Evolutionary conservation across 2,113 vertebrate species (phyloP).

Genomic region (Argyrosomus japonicus): DNA sequence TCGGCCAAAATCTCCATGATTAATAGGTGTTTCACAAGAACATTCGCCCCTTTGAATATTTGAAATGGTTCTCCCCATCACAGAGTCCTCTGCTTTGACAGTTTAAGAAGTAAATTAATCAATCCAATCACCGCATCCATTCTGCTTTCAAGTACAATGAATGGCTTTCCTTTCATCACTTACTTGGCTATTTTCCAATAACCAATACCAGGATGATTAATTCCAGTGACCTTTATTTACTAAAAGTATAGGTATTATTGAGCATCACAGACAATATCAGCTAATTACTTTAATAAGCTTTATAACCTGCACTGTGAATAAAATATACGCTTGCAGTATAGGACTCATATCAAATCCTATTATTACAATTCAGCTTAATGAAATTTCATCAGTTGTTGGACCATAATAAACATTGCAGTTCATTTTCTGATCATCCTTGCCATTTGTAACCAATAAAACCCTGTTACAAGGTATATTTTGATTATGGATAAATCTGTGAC

Average conservation of each 20-base stretch:
- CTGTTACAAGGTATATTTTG: slow-evolving; percentile 48
- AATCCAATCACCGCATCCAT: slow-evolving; percentile 72
- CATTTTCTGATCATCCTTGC: slow-evolving; percentile 22
- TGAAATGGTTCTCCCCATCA: slow-evolving; percentile 78
- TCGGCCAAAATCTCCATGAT: slow-evolving; percentile 78
- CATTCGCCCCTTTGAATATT: slow-evolving; percentile 81
- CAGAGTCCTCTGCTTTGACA: slow-evolving; percentile 75
- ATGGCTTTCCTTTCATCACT: slow-evolving; percentile 73
- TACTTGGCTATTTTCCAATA: slow-evolving; percentile 73
- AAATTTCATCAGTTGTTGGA: slow-evolving; percentile 35
- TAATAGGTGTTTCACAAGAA: slow-evolving; percentile 84
- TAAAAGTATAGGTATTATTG: slow-evolving; percentile 61
- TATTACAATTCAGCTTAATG: slow-evolving; percentile 32
- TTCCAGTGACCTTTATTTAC: slow-evolving; percentile 70
- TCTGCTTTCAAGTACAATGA: slow-evolving; percentile 79
- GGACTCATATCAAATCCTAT: slow-evolving; percentile 37
- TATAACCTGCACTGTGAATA: slow-evolving; percentile 29
- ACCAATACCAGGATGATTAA: slow-evolving; percentile 69
- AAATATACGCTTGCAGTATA: slow-evolving; percentile 22
- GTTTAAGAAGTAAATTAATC: slow-evolving; percentile 83
- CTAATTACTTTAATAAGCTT: slow-evolving; percentile 46
- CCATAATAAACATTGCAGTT: slow-evolving; percentile 9
- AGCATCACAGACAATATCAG: slow-evolving; percentile 52
- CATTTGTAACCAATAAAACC: slow-evolving; percentile 34
- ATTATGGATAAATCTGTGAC: slow-evolving; percentile 65